Evolutionary conservation across 1,140 invertebrate genomes (phyloP), one percentile per base, ranked within the genome.

Genomic region (Parapsyche elsis): DNA sequence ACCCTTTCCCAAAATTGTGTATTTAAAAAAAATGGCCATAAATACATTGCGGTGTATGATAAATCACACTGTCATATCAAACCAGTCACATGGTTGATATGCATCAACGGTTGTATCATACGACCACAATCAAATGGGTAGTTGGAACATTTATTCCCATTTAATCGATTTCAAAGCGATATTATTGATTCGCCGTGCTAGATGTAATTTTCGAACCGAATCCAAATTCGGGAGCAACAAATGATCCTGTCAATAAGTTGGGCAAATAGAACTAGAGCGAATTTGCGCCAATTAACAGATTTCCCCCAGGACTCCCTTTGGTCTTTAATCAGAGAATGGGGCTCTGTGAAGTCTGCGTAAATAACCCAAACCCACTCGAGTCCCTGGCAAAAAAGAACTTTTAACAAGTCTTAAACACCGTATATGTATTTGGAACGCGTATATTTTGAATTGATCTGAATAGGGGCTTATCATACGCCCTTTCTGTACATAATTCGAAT

Each of bases 241-340:
- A 61, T 61, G 57, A 21, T 21, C 9, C 1, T 21, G 57, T 61
- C 57, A 16, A 53, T 53, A 16, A 14, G 49, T 53, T 53, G 2
- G 16, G 57, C 57, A 61, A 61, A 61, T 21, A 61, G 9, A 21
- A 19, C 57, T 61, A 19, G 9, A 61, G n/a, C 57, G 16, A 61
- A 61, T 61, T 61, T 61, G n/a, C 57, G 57, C n/a, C 9, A 61
- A 61, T 61, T 61, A 61, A 61, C 57, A 2, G 57, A 19, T 61
- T 21, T 38, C 30, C 7, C 30, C 7, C 7, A 7, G 1, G 57
- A 61, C 16, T 16, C 19, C 57, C 57, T 38, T 38, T 38, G 7
- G 30, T 38, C 30, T 21, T 9, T 19, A 61, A 61, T 61, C 57
- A 61, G 16, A 16, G 57, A 21, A 9, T 14, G 49, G 19, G 16